phyloP scores from a whole-genome alignment of 2,797 vertebrate genomes.

The Phyllotis vaccarum region DNA sequence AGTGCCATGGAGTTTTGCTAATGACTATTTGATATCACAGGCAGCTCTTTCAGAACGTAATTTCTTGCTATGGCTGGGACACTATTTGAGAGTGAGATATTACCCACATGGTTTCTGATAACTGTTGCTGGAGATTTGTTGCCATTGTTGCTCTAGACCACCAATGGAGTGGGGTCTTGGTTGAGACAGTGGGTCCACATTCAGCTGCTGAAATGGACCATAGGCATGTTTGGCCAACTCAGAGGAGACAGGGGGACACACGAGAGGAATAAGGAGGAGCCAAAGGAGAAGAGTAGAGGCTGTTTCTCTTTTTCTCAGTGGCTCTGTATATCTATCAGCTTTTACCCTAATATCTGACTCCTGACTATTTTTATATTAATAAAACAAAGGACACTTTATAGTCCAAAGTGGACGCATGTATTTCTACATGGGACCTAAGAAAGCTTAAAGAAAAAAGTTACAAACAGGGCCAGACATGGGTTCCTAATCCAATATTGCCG shows the following conservation, averaged over 20 bases:
- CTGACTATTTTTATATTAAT: not conserved
- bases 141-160: not conserved
- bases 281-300: not conserved
- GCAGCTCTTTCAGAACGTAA: slow-evolving; percentile 13
- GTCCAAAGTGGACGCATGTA: not conserved
- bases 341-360: not conserved
- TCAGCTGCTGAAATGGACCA: not conserved
- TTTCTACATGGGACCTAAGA: not conserved
- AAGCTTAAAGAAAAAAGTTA: not conserved
- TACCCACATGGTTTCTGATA: not conserved
- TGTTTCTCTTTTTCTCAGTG: not conserved
- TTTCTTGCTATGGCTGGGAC: slow-evolving; percentile 8
- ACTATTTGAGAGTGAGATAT: slow-evolving; percentile 17
- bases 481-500: not conserved
- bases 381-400: not conserved
- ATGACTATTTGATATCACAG: slow-evolving; percentile 60
- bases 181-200: not conserved
- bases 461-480: not conserved
- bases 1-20: slow-evolving; percentile 53
- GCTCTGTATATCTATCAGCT: not conserved
- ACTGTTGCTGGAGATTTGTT: not conserved
- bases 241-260: not conserved
- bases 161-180: not conserved
- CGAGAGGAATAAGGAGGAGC: not conserved
- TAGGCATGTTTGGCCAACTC: not conserved